Base-by-base conservation (phyloP, 2,888 invertebrate species). In the Graphium colonna region DNA sequence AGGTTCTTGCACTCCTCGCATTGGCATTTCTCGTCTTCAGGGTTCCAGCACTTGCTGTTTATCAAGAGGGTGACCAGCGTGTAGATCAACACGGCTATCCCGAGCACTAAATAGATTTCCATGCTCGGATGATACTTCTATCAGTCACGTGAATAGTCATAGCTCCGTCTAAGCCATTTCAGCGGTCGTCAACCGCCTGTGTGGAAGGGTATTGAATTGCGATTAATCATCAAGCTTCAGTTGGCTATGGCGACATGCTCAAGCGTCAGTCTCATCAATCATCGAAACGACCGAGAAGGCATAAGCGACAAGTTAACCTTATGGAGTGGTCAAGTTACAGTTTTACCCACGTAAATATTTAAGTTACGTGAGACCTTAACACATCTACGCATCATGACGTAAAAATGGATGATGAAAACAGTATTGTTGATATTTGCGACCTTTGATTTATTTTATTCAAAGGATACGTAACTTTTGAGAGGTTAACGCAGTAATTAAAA, bases 101-200 rank as follows among this genome's bases (percentile, higher is more conserved):
- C 86, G 52, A 88, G 60, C 55, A 88, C 73, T 54, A 85, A 61
- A 68, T 82, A 87, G 65, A 88, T 72, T 76, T 88, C 88, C 87
- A 88, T 87, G 47, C 60, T 75, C 13, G 44, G 18, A 18, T 13
- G 21, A 26, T 38, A 8, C 18, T 36, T 10, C 38, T 49, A 31
- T 72, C 55, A 61, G 46, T 40, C 46, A 42, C 55, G 60, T 50
- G 48, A 28, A 12, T 12, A 36, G 68, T 65, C 71, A 71, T 68
- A 61, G 59, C 57, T 39, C 10, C 18, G 12, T 1, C 59, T 65
- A 46, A 33, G 21, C n/a, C 28, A 47, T 21, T 12, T 51, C 46
- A 46, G 42, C 36, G 55, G 13, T 16, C 3, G 15, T 33, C 38
- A 17, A 43, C 16, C 28, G 38, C 42, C 16, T 16, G 1, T 26